phyloP scores from a whole-genome alignment of 2,888 invertebrate species.

The Tinea pellionella region DNA sequence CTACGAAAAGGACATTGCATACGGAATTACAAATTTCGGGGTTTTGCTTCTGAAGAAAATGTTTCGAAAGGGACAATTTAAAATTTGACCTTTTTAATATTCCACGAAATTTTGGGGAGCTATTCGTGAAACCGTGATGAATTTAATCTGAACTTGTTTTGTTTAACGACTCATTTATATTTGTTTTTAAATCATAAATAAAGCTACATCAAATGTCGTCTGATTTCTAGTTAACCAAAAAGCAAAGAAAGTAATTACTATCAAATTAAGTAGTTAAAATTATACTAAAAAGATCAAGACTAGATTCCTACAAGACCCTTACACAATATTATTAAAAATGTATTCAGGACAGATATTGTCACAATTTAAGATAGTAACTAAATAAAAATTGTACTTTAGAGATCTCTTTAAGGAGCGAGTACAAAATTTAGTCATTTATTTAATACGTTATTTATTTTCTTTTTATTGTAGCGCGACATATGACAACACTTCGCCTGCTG shows the following conservation, averaged over 20 bases:
- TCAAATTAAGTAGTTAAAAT: background rate
- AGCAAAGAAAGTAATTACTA: no score
- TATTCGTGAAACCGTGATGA: no score
- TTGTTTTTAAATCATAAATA: no score
- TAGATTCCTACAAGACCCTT: background rate
- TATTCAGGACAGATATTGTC: background rate
- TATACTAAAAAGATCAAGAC: background rate
- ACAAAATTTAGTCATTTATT: no score
- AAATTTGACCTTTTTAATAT: background rate
- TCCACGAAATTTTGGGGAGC: background rate
- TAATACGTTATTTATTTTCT: no score
- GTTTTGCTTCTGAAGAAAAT: conserved; percentile 15
- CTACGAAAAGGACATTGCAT: conserved; percentile 55
- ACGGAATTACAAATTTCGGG: conserved; percentile 47
- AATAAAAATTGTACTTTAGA: background rate
- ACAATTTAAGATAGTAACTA: background rate
- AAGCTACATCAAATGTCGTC: no score
- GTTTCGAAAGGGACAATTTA: conserved; percentile 15
- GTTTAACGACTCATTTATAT: no score
- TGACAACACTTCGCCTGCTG: no score
- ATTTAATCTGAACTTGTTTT: no score
- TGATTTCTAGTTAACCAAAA: no score
- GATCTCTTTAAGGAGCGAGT: background rate
- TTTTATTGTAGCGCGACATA: no score
- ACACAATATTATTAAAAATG: background rate